Evolutionary conservation across 1,140 invertebrate genomes (phyloP).

Genomic region (Aphelinus atriplicis): DNA sequence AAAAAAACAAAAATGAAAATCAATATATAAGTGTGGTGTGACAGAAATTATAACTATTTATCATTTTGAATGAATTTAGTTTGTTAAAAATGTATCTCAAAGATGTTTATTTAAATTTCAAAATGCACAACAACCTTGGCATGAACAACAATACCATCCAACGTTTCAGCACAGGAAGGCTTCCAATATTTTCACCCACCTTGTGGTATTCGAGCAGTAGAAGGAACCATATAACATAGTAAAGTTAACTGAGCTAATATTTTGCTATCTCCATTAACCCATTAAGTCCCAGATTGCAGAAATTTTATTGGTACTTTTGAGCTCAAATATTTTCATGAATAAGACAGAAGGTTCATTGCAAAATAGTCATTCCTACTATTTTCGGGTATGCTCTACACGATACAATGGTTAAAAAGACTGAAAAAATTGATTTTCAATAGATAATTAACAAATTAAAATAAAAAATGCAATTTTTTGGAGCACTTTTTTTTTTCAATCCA

Average conservation of each 20-base stretch:
- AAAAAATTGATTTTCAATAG: no score
- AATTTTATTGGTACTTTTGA: no score
- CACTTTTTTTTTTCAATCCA: no score
- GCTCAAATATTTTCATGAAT: no score
- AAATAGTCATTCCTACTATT: no score
- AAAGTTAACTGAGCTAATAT: not conserved
- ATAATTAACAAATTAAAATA: no score
- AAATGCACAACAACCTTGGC: slow-evolving; percentile 20
- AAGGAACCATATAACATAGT: not conserved
- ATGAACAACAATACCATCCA: slow-evolving; percentile 29
- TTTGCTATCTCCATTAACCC: no score
- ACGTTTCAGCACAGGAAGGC: slow-evolving; percentile 14
- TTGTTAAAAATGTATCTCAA: not conserved
- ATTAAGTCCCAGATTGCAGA: no score
- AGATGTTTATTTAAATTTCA: not conserved
- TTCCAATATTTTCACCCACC: slow-evolving; percentile 30
- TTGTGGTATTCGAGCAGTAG: slow-evolving; percentile 12
- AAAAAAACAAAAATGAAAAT: not conserved
- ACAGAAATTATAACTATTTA: not conserved
- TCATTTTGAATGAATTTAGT: slow-evolving; percentile 1
- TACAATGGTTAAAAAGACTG: no score
- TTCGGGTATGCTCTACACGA: no score
- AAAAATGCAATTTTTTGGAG: no score
- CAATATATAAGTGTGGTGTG: not conserved
- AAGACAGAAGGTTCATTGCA: no score